Percentiles rank a stretch among this genome's conserved stretches.
Evolutionary conservation across 92 coral and sea anemone genomes (phyloP).

Genomic region (Bergia puertoricense): DNA sequence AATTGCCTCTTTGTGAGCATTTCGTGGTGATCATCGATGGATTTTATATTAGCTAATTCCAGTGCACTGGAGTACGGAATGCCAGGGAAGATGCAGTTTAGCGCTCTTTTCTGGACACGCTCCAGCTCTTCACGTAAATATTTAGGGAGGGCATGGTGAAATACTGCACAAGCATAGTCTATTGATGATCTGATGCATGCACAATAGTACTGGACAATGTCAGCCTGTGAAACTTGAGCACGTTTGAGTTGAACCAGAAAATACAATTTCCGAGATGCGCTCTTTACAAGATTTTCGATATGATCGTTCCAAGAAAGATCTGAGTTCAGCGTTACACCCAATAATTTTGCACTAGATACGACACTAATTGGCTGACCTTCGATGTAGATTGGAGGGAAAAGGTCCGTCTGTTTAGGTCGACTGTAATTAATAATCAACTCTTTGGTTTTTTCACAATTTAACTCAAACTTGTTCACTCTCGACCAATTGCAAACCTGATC

Average conservation of each 20-base stretch:
- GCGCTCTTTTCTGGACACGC: background rate
- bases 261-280: conserved; percentile 30
- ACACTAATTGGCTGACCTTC: conserved; percentile 8
- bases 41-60: background rate
- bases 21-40: background rate
- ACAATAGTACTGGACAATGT: conserved; percentile 33
- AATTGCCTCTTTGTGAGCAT: background rate
- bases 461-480: conserved; percentile 25
- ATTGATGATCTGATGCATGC: conserved; percentile 45
- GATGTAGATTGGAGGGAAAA: conserved; percentile 12
- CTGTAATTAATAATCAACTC: conserved; percentile 26
- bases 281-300: conserved; percentile 31
- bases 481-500: conserved; percentile 43
- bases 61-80: background rate
- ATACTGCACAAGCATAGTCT: conserved; percentile 35
- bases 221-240: conserved; percentile 21
- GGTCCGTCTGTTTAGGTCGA: conserved; percentile 15
- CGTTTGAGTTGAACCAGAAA: conserved; percentile 36
- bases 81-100: background rate
- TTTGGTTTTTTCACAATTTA: conserved; percentile 40
- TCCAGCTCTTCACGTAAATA: background rate
- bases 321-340: conserved; percentile 37
- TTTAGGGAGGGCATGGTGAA: conserved; percentile 28
- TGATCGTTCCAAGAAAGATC: conserved; percentile 44
- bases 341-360: conserved; percentile 14